phyloP scores from a whole-genome alignment of 2,113 vertebrate genomes.

The Apodemus speciosus region DNA sequence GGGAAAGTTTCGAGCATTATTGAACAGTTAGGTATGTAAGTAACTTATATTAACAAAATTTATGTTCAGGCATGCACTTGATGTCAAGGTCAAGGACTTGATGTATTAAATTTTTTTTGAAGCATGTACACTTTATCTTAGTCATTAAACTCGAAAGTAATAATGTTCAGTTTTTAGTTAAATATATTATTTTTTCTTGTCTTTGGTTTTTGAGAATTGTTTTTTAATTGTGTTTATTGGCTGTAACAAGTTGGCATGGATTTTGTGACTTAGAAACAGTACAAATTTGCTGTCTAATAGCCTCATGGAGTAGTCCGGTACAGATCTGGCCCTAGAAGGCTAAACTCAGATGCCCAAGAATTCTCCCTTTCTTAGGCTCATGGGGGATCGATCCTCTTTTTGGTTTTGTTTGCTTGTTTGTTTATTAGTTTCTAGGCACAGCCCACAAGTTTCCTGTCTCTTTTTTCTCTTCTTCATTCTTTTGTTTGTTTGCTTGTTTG shows the following conservation, averaged over 20 bases:
- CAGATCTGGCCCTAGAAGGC: not conserved
- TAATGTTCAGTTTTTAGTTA: constrained; percentile 47
- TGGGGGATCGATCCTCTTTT: no score
- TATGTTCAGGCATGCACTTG: not conserved
- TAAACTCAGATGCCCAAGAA: not conserved
- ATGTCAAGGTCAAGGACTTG: not conserved
- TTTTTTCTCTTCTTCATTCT: not conserved
- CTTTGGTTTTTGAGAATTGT: not conserved
- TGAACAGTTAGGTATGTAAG: constrained; percentile 90
- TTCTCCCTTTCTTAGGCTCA: not conserved
- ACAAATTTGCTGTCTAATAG: not conserved
- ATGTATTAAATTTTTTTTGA: constrained; percentile 39
- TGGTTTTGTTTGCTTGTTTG: not conserved
- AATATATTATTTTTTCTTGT: constrained; percentile 19
- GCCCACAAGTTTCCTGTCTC: not conserved
- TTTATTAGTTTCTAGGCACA: not conserved
- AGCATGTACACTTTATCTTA: constrained; percentile 8
- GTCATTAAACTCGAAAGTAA: constrained; percentile 36
- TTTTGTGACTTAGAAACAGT: not conserved
- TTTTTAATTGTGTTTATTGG: not conserved
- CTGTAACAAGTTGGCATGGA: not conserved
- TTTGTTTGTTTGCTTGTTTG: not conserved
- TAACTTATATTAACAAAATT: constrained; percentile 44
- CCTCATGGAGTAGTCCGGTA: not conserved
- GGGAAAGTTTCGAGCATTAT: constrained; percentile 92